Percentiles rank a stretch among this genome's conserved stretches.
Conservation (phyloP, 2,113 vertebrate genomes). For the Noturus placidus region DNA sequence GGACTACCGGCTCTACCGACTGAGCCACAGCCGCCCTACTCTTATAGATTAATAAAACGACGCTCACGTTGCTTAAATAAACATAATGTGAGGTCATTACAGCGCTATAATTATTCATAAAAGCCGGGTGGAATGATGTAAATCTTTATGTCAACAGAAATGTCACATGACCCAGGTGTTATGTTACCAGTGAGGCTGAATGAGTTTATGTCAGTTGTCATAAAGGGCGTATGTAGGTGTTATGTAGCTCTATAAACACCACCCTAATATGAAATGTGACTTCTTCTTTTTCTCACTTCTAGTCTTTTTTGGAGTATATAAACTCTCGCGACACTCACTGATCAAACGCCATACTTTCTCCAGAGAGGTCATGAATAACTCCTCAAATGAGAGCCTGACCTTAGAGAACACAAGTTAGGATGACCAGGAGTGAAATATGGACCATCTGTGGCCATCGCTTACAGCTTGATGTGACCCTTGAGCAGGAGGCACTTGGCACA, state of each 20-base stretch:
- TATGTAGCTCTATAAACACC: neutral
- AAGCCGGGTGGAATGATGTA: neutral
- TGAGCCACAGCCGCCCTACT: too few relatives aligned
- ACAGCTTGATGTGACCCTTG: slow-evolving; percentile 60
- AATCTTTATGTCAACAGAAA: neutral
- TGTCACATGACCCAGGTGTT: neutral
- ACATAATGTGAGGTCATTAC: neutral
- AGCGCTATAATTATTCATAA: neutral
- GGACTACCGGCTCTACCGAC: too few relatives aligned
- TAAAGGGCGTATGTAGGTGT: neutral
- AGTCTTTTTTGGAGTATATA: neutral
- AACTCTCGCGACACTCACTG: slow-evolving; percentile 1
- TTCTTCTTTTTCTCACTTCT: neutral
- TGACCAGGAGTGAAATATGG: slow-evolving; percentile 64
- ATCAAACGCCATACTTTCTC: slow-evolving; percentile 26
- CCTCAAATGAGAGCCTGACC: slow-evolving; percentile 40
- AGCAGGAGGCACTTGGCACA: slow-evolving; percentile 60
- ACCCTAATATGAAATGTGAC: neutral
- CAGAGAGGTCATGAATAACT: slow-evolving; percentile 46
- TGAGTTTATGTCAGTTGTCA: neutral
- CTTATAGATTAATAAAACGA: neutral
- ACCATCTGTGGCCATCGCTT: slow-evolving; percentile 66
- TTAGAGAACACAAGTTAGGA: slow-evolving; percentile 48
- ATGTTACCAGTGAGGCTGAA: neutral
- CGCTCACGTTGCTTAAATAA: neutral